Conservation (phyloP, 1,140 invertebrate species). For the Piezodorus guildinii region DNA sequence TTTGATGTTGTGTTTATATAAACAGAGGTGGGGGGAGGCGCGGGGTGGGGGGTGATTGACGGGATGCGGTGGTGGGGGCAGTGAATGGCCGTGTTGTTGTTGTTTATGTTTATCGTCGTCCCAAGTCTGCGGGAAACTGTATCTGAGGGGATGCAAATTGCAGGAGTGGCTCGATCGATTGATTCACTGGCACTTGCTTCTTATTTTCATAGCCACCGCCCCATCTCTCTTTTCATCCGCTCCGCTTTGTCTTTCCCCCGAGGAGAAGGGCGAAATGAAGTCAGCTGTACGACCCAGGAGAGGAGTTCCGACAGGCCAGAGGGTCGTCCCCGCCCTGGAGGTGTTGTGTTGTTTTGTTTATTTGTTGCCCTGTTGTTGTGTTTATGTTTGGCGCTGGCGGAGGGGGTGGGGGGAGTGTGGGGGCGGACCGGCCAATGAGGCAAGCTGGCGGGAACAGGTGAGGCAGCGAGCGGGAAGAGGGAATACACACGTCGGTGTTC, state of each 20-base stretch:
- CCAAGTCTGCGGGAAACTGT: background rate
- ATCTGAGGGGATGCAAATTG: background rate
- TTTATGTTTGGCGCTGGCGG: background rate
- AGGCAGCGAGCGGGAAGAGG: background rate
- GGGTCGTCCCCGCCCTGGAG: background rate
- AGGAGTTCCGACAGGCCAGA: background rate
- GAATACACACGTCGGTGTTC: background rate
- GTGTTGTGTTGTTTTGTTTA: conserved; percentile 2
- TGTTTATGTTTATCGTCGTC: conserved; percentile 5
- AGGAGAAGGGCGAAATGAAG: background rate
- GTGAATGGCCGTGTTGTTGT: conserved; percentile 9
- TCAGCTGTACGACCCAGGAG: background rate
- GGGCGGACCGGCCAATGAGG: background rate
- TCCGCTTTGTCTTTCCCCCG: too few relatives aligned
- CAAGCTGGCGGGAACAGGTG: conserved; percentile 1
- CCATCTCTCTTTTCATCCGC: background rate
- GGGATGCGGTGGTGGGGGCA: background rate
- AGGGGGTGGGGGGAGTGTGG: conserved; percentile 10
- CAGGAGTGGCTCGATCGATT: background rate
- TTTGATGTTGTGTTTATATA: background rate
- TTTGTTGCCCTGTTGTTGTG: conserved; percentile 10
- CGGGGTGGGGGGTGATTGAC: background rate
- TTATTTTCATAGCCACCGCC: conserved; percentile 7
- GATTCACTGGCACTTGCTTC: background rate
- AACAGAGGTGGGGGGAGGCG: background rate